A percentile compares a stretch with the other conserved stretches of the same genome.
phyloP scores from a whole-genome alignment of 2,888 invertebrate species.

The Andrena dorsata region DNA sequence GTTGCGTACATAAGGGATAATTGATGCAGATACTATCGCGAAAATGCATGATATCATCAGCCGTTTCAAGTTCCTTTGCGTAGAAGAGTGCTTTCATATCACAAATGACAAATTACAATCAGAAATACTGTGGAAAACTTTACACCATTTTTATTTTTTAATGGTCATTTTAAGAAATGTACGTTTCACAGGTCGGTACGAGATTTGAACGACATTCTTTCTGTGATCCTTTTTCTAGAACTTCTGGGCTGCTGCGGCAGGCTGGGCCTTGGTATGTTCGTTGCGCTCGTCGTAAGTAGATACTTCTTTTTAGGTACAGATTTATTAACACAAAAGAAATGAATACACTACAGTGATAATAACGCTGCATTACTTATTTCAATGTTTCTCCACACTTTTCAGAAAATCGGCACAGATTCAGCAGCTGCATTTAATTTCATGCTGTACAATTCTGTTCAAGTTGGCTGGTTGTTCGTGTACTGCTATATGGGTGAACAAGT shows the following conservation, averaged over 20 bases:
- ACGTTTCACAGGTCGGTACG: conserved; percentile 68
- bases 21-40: no score
- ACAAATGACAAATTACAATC: neutral
- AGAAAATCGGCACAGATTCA: neutral
- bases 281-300: conserved; percentile 50
- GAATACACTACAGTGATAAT: neutral
- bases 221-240: conserved; percentile 68
- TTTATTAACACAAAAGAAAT: neutral
- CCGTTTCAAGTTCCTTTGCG: conserved; percentile 12
- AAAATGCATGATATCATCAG: neutral
- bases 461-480: conserved; percentile 31
- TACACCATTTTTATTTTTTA: no score
- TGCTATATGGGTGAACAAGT: conserved; percentile 49
- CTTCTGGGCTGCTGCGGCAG: conserved; percentile 67
- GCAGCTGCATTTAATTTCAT: neutral
- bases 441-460: neutral
- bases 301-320: neutral
- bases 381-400: neutral
- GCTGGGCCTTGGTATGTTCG: conserved; percentile 68
- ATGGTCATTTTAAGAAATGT: neutral
- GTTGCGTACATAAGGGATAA: no score
- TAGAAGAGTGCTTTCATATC: neutral
- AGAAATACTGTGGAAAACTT: neutral
- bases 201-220: conserved; percentile 67
- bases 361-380: neutral